Percentiles rank a stretch among this genome's conserved stretches.
Conservation (phyloP, 2,113 vertebrate genomes). For the Lamprologus tigripictilis region DNA sequence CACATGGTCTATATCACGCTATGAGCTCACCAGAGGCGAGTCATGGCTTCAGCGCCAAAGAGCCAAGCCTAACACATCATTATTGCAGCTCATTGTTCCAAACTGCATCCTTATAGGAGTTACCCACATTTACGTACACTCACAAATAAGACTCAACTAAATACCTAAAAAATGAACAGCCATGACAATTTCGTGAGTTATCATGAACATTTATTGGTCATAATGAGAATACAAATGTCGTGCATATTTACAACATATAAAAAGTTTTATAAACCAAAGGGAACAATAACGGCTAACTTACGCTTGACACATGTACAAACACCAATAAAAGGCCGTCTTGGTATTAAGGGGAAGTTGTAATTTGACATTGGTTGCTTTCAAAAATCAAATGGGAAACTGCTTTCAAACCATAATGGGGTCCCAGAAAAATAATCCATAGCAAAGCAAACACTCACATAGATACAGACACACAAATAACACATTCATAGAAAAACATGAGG, state of each 20-base stretch:
- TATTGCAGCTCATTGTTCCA: constrained; percentile 25
- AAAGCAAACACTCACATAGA: constrained; percentile 28
- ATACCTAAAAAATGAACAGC: background rate
- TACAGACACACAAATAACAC: constrained; percentile 31
- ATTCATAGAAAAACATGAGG: constrained; percentile 77
- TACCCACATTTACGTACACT: background rate
- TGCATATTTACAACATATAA: constrained; percentile 67
- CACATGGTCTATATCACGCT: constrained; percentile 46
- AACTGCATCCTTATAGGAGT: background rate
- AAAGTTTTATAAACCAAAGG: background rate
- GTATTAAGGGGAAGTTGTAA: background rate
- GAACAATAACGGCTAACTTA: background rate
- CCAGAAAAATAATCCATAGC: background rate
- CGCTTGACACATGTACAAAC: background rate
- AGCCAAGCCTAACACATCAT: constrained; percentile 35
- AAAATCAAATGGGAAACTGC: background rate
- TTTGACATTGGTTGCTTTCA: background rate
- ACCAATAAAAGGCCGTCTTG: background rate
- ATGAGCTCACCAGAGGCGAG: constrained; percentile 42
- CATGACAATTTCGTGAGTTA: background rate
- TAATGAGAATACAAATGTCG: constrained; percentile 52
- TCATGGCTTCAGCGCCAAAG: constrained; percentile 28
- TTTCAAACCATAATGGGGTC: background rate
- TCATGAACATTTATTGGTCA: constrained; percentile 62
- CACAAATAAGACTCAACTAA: background rate